Evolutionary conservation across 1,140 invertebrate species (phyloP), one percentile per base, ranked within the genome.

Genomic region (Zelostemma sp.): DNA sequence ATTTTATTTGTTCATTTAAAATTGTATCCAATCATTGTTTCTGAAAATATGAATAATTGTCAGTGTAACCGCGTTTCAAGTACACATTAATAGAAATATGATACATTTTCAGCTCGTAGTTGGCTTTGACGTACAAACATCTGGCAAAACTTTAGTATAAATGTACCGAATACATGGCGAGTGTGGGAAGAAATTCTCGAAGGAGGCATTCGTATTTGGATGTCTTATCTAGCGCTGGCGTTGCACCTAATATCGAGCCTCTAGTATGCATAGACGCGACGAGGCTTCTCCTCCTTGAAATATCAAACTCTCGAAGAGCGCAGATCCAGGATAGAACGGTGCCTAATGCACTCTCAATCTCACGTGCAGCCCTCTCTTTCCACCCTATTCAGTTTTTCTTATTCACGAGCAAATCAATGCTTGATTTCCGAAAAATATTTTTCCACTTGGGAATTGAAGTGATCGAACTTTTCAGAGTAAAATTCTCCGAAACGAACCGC

Each of bases 191-290:
- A 51, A 64, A 67, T 54, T 31, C 58, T 60, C 31, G n/a, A 15
- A 48, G 46, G 35, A 59, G 58, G 58, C 31, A 59, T 58, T 71
- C 55, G 58, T 59, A 71, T 66, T 46, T 47, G 11, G 25, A 41
- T 51, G 54, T 61, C 59, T 66, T 72, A 67, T 56, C 59, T 35
- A 45, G 11, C 38, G 41, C n/a, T 43, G 11, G 53, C 40, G 33
- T 63, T 56, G 57, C 57, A 21, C 35, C 31, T 55, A 72, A 61
- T 61, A 64, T 68, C 55, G 59, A 64, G 56, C 61, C 57, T 53
- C 57, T 60, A 64, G 57, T 67, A 64, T 64, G 51, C 65, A 72
- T 43, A 45, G 60, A 68, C 55, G 60, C 61, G 67, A 35, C 55
- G 61, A 33, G 35, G 33, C 60, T 59, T 49, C 41, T 58, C 62